phyloP scores from a whole-genome alignment of 2,113 vertebrate genomes.

The Nothocercus nigrocapillus region DNA sequence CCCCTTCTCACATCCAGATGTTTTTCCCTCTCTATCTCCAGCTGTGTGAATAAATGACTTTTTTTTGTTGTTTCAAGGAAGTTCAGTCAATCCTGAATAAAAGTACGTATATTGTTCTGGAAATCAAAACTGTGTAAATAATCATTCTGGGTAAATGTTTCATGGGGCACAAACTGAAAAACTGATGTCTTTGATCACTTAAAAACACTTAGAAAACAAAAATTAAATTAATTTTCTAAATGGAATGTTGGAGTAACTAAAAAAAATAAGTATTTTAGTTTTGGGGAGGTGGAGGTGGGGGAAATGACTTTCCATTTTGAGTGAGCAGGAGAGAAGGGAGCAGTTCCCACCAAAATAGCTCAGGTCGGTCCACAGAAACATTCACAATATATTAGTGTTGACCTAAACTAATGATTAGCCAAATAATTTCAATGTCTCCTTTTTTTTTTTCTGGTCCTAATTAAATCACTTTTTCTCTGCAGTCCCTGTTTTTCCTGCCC shows the following conservation, averaged over 20 bases:
- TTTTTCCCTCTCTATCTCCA: slow-evolving; percentile 50
- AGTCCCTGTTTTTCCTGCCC: background rate
- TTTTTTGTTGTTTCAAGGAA: slow-evolving; percentile 63
- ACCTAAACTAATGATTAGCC: background rate
- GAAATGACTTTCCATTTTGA: background rate
- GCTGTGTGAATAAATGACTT: slow-evolving; percentile 58
- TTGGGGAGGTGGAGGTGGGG: background rate
- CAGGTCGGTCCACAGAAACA: background rate
- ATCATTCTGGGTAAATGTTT: background rate
- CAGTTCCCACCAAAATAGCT: background rate
- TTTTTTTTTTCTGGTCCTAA: background rate
- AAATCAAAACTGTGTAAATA: background rate
- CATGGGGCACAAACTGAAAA: background rate
- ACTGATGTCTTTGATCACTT: background rate
- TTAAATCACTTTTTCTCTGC: background rate
- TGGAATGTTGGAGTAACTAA: background rate
- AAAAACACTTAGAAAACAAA: background rate
- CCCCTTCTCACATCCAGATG: slow-evolving; percentile 48
- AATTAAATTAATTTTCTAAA: background rate
- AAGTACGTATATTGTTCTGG: slow-evolving; percentile 16
- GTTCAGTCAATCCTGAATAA: slow-evolving; percentile 2
- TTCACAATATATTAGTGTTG: background rate
- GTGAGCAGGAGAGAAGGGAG: background rate
- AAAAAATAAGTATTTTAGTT: background rate
- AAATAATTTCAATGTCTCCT: background rate